Evolutionary conservation across 2,888 invertebrate genomes (phyloP).

Genomic region (Apodemia hepburni): DNA sequence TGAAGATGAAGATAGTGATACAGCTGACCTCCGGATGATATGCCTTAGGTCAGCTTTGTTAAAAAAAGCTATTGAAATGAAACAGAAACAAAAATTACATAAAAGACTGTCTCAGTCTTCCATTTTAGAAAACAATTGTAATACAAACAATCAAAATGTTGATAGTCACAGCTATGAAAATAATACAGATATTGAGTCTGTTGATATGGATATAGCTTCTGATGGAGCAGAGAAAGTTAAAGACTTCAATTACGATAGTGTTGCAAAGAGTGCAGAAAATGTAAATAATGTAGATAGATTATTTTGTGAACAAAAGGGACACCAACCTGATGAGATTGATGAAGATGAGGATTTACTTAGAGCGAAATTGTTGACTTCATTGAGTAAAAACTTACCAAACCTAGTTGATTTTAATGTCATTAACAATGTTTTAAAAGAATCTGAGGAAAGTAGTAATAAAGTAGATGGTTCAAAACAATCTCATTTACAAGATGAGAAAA

Average conservation of each 20-base stretch:
- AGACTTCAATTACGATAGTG: conserved; percentile 38
- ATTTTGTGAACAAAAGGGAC: conserved; percentile 17
- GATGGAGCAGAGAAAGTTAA: conserved; percentile 62
- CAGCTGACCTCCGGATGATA: conserved; percentile 81
- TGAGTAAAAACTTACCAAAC: conserved; percentile 78
- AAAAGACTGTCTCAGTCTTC: conserved; percentile 58
- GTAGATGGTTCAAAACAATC: conserved; percentile 27
- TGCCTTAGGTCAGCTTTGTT: conserved; percentile 85
- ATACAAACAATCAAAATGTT: conserved; percentile 25
- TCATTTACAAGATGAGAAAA: conserved; percentile 51
- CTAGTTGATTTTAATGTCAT: conserved; percentile 47
- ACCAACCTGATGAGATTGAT: conserved; percentile 61
- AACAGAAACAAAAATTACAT: conserved; percentile 62
- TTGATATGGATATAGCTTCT: conserved; percentile 75
- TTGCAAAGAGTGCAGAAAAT: conserved; percentile 28
- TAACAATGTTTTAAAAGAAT: conserved; percentile 36
- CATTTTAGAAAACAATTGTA: conserved; percentile 50
- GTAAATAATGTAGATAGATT: conserved; percentile 20
- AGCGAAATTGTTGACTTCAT: conserved; percentile 79
- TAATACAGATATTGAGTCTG: conserved; percentile 72
- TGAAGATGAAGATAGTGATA: conserved; percentile 81
- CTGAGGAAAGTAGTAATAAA: conserved; percentile 25
- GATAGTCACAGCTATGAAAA: conserved; percentile 41
- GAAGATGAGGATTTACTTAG: conserved; percentile 82
- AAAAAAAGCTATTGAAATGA: conserved; percentile 82